A percentile compares a stretch with the other conserved stretches of the same genome.
Conservation (phyloP, 2,888 invertebrate genomes). For the Nematopogon swammerdamellus region DNA sequence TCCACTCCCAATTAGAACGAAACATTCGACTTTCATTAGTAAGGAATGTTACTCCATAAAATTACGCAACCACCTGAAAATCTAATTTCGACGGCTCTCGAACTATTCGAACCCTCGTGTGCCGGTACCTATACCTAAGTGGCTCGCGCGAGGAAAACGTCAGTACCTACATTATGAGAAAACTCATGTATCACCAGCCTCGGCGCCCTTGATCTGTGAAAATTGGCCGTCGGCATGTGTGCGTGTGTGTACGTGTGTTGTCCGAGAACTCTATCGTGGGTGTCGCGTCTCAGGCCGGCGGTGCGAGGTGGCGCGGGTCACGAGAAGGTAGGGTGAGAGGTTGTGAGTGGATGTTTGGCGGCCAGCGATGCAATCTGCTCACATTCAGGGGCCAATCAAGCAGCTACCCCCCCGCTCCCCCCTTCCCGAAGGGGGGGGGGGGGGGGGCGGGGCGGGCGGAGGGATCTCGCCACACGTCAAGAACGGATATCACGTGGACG, state of each 20-base stretch:
- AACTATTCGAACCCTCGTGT: no score
- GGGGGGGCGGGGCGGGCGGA: background rate
- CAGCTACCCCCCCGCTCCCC: constrained; percentile 34
- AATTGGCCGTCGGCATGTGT: background rate
- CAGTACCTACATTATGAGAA: background rate
- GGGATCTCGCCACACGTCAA: background rate
- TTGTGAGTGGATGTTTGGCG: constrained; percentile 7
- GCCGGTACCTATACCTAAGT: no score
- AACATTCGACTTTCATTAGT: no score
- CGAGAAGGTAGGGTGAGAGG: constrained; percentile 13
- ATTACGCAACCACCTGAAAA: no score
- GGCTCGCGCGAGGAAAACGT: no score
- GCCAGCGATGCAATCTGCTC: constrained; percentile 42
- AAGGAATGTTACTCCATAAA: no score
- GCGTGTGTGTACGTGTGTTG: background rate
- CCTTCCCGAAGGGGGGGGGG: constrained; percentile 17
- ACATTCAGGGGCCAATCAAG: constrained; percentile 55
- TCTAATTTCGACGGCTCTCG: no score
- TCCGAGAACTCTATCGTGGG: background rate
- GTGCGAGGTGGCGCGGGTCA: constrained; percentile 12
- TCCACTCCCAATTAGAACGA: no score
- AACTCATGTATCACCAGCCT: background rate
- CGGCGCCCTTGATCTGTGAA: background rate
- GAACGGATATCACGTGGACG: background rate
- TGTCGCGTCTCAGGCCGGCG: background rate